Percentiles rank a stretch among this genome's conserved stretches.
Evolutionary conservation across 53 echinoderm and acorn worm genomes (phyloP).

Genomic region (Mesocentrotus franciscanus): DNA sequence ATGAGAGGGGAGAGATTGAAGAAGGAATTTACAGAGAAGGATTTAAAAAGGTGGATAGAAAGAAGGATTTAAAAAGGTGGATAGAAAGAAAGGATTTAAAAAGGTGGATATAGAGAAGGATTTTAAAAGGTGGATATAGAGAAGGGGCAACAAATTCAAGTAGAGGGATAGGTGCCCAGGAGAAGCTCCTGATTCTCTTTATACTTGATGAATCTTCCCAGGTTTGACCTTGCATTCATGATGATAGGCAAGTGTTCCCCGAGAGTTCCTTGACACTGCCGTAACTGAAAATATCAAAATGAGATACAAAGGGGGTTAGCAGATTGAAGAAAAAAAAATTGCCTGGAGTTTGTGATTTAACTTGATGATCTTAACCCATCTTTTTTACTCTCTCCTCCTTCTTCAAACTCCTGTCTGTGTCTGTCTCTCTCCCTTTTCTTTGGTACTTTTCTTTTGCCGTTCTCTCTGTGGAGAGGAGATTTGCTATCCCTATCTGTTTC

Average conservation of each 20-base stretch:
- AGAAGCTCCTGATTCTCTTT: slow-evolving; percentile 80
- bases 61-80: no score
- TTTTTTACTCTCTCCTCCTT: neutral
- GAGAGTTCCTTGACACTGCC: slow-evolving; percentile 76
- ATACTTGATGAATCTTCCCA: slow-evolving; percentile 95
- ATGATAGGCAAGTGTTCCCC: slow-evolving; percentile 89
- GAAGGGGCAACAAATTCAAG: neutral
- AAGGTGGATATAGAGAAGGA: neutral
- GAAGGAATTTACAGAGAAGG: no score
- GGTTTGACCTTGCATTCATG: slow-evolving; percentile 90
- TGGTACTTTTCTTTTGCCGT: neutral
- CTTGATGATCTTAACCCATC: neutral
- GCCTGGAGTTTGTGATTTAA: neutral
- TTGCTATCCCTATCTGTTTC: no score
- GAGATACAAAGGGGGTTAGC: neutral
- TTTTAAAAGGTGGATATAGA: neutral
- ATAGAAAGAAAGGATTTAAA: neutral
- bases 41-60: no score
- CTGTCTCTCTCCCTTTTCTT: neutral
- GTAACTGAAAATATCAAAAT: slow-evolving; percentile 70
- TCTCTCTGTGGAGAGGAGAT: no score
- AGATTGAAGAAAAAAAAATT: neutral
- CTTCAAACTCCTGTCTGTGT: neutral
- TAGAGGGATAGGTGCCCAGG: slow-evolving; percentile 32
- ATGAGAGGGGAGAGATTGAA: no score